Conservation (phyloP, 2,888 invertebrate genomes). For the Orchesellides sinensis region DNA sequence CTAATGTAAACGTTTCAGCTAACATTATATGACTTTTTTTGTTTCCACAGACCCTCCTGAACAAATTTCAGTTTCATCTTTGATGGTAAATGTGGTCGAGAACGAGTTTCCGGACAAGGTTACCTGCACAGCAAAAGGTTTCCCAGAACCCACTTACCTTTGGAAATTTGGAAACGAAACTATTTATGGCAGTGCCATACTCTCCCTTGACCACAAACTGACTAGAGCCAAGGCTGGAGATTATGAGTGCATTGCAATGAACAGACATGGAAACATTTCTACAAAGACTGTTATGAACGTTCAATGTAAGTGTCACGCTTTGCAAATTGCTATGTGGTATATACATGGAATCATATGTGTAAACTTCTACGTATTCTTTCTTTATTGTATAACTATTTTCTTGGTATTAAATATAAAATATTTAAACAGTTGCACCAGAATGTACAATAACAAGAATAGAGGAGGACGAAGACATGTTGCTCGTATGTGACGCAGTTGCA, state of each 20-base stretch:
- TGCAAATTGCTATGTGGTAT: too few species aligned
- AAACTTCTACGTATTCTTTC: too few species aligned
- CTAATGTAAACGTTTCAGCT: too few species aligned
- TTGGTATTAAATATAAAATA: neutral
- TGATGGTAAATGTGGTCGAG: conserved; percentile 77
- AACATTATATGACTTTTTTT: too few species aligned
- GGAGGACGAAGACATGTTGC: conserved; percentile 85
- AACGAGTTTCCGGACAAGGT: conserved; percentile 81
- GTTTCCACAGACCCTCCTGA: conserved; percentile 86
- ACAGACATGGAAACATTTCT: conserved; percentile 87
- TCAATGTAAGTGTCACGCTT: conserved; percentile 87
- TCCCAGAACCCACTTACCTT: conserved; percentile 81
- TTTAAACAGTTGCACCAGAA: conserved; percentile 85
- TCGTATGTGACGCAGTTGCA: conserved; percentile 88
- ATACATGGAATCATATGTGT: too few species aligned
- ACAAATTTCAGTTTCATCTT: conserved; percentile 85
- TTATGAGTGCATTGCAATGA: conserved; percentile 83
- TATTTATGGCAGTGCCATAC: conserved; percentile 78
- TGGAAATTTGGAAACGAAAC: conserved; percentile 84
- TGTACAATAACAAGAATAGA: conserved; percentile 87
- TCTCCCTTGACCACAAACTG: conserved; percentile 83
- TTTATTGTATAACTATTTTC: too few species aligned
- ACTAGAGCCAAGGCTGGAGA: conserved; percentile 85
- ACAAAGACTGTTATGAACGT: conserved; percentile 87
- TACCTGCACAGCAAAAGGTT: conserved; percentile 82